These are phyloP conservation scores for Zoanthus solanderi DNA, from an alignment of 92 coral and sea anemone species.

Conservation along the genomic window DNA sequence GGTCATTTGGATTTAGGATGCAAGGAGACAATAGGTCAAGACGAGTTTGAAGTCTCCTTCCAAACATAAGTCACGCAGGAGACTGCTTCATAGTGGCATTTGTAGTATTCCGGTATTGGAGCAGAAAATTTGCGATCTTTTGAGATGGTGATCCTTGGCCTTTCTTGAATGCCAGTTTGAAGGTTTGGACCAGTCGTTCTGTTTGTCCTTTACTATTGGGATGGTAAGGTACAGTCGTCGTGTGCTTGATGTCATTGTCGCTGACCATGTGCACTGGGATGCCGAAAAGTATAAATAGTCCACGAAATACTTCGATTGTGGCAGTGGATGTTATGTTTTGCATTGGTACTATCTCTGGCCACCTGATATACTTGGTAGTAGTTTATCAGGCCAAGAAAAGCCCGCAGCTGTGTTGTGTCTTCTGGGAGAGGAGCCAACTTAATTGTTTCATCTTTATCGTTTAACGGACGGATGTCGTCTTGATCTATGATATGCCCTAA, in stretches of 20 bases:
- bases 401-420: neutral
- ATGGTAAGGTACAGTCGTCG: constrained; percentile 20
- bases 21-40: neutral
- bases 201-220: neutral
- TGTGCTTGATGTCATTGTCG: constrained; percentile 52
- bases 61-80: neutral
- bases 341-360: constrained; percentile 45
- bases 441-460: neutral
- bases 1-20: neutral
- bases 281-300: constrained; percentile 28
- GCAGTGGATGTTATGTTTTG: constrained; percentile 45
- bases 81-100: neutral
- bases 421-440: constrained; percentile 24
- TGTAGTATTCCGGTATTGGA: neutral
- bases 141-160: neutral
- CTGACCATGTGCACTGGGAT: constrained; percentile 42
- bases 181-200: neutral
- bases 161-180: neutral
- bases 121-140: neutral
- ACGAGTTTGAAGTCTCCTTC: neutral
- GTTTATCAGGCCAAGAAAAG: constrained; percentile 25
- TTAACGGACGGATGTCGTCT: constrained; percentile 17
- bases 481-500: neutral
- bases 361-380: constrained; percentile 33
- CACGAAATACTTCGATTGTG: constrained; percentile 34